Conservation (phyloP, 1,140 invertebrate species). For the Galleria mellonella region DNA sequence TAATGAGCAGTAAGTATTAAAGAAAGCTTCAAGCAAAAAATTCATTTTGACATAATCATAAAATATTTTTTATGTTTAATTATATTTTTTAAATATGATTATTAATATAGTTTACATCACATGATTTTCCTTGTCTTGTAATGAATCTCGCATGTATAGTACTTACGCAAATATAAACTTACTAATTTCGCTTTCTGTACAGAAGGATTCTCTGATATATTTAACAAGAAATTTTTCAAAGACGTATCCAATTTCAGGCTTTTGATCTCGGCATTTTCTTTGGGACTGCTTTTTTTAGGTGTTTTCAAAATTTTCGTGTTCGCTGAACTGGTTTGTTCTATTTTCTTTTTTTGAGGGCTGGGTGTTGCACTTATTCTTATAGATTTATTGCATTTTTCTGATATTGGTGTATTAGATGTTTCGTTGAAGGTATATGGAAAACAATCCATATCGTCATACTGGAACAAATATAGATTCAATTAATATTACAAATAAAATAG, state of each 20-base stretch:
- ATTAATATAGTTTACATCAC: too few relatives aligned
- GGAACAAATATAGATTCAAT: slow-evolving; percentile 11
- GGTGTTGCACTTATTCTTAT: slow-evolving; percentile 34
- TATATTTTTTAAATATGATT: too few relatives aligned
- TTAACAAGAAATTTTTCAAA: slow-evolving; percentile 28
- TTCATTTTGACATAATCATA: too few relatives aligned
- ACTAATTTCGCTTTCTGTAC: neutral
- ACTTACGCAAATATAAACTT: slow-evolving; percentile 2
- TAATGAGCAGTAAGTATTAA: too few relatives aligned
- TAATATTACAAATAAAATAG: neutral
- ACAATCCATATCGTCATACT: slow-evolving; percentile 36
- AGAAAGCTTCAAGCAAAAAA: too few relatives aligned
- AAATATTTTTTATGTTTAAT: too few relatives aligned
- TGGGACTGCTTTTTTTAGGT: slow-evolving; percentile 28
- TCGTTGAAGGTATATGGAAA: slow-evolving; percentile 12
- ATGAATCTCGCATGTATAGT: too few relatives aligned
- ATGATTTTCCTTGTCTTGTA: too few relatives aligned
- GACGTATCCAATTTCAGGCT: slow-evolving; percentile 40
- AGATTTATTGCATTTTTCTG: slow-evolving; percentile 19
- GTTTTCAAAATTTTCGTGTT: slow-evolving; percentile 21
- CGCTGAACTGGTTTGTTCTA: slow-evolving; percentile 3
- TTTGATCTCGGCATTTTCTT: slow-evolving; percentile 32
- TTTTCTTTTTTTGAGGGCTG: slow-evolving; percentile 19
- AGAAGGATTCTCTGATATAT: slow-evolving; percentile 29
- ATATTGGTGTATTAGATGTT: slow-evolving; percentile 13